Evolutionary conservation across 2,113 vertebrate genomes (phyloP).

Genomic region (Empidonax alnorum): DNA sequence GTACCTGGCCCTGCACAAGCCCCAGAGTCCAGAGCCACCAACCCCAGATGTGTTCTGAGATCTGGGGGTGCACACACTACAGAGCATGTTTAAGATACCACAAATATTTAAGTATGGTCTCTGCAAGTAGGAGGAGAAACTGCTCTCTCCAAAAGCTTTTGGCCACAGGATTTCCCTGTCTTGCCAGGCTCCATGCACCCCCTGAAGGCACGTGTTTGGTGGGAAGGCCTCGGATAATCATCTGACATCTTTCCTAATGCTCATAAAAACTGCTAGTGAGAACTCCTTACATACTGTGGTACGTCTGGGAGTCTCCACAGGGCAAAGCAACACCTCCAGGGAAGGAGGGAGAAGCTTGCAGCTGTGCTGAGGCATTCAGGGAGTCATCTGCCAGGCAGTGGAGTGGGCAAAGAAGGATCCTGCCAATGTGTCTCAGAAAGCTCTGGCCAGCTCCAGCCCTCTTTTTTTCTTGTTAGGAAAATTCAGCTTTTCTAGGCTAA

Average conservation of each 20-base stretch:
- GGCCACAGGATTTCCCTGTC: neutral
- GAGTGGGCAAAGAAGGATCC: neutral
- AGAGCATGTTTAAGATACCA: conserved; percentile 41
- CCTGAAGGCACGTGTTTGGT: neutral
- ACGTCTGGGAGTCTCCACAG: neutral
- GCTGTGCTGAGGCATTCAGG: neutral
- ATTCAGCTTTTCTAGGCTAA: neutral
- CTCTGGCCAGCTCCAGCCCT: neutral
- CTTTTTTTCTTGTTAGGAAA: neutral
- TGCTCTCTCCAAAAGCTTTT: conserved; percentile 34
- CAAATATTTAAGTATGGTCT: conserved; percentile 47
- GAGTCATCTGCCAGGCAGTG: neutral
- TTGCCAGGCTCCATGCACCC: neutral
- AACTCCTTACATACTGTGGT: neutral
- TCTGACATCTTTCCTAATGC: neutral
- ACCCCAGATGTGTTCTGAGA: conserved; percentile 7
- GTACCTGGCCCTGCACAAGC: neutral
- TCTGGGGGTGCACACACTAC: neutral
- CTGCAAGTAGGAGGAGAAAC: conserved; percentile 40
- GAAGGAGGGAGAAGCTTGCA: neutral
- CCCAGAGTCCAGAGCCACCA: neutral
- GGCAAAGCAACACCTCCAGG: neutral
- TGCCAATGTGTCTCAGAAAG: neutral
- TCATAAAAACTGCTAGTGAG: neutral
- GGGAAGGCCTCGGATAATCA: conserved; percentile 25